Conservation (phyloP, 2,888 invertebrate genomes). For the Leptopilina drosophilae region DNA sequence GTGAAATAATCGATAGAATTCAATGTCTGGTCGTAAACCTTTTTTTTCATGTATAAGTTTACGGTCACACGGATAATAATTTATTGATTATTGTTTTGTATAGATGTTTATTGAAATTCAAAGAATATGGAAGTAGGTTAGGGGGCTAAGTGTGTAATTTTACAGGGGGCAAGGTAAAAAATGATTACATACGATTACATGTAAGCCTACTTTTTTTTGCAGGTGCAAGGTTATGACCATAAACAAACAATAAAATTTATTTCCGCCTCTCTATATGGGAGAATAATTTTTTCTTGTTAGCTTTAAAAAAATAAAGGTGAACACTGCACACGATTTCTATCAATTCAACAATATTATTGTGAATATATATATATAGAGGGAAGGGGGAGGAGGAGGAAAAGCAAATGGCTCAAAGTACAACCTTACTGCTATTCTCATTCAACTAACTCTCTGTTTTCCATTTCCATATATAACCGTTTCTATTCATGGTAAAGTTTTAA, state of each 20-base stretch:
- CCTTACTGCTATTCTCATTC: slow-evolving; percentile 10
- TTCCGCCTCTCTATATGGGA: neutral
- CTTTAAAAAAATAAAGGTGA: neutral
- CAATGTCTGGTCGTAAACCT: slow-evolving; percentile 24
- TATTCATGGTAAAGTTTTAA: slow-evolving; percentile 36
- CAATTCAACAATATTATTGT: slow-evolving; percentile 5
- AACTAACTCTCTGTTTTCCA: slow-evolving; percentile 20
- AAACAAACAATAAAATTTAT: neutral
- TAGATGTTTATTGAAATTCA: slow-evolving; percentile 1
- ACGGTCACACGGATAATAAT: slow-evolving; percentile 14
- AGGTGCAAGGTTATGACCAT: neutral
- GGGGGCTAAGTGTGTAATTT: neutral
- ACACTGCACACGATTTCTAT: slow-evolving; percentile 15
- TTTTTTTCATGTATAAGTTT: slow-evolving; percentile 13
- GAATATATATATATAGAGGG: too few relatives aligned
- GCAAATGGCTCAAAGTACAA: neutral
- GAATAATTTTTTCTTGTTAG: slow-evolving; percentile 13
- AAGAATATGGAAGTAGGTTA: slow-evolving; percentile 23
- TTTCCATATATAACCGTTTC: slow-evolving; percentile 22
- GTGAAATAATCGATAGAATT: slow-evolving; percentile 20
- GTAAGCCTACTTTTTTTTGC: neutral
- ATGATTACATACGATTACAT: slow-evolving; percentile 4
- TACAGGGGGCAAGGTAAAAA: neutral
- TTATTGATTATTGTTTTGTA: slow-evolving; percentile 26
- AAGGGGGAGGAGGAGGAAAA: neutral